Conservation (phyloP, 1,140 invertebrate species). For the Lucilia sericata region DNA sequence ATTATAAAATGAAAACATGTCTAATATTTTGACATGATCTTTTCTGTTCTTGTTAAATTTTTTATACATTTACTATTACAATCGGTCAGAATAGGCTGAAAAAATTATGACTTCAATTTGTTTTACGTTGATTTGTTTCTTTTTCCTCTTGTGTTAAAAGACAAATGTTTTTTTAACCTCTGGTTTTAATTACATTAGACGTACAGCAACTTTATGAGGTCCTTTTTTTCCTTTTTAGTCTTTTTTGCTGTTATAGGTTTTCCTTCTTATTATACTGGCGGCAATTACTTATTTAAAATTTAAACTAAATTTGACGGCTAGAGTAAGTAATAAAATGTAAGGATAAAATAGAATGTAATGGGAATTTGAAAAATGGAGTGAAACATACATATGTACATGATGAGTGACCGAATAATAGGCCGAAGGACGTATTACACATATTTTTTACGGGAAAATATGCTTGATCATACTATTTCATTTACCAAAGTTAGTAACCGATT, state of each 20-base stretch:
- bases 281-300: neutral
- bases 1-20: conserved; percentile 33
- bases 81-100: too few species aligned
- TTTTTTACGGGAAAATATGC: too few species aligned
- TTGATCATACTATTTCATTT: too few species aligned
- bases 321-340: neutral
- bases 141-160: neutral
- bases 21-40: conserved; percentile 28
- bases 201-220: neutral
- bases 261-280: neutral
- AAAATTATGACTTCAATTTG: neutral
- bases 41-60: neutral
- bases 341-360: too few species aligned
- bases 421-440: too few species aligned
- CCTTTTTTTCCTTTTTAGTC: neutral
- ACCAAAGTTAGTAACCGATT: too few species aligned
- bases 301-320: neutral
- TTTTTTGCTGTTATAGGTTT: too few species aligned
- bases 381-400: too few species aligned
- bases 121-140: neutral
- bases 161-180: neutral
- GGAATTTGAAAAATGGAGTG: too few species aligned
- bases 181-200: conserved; percentile 29
- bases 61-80: neutral
- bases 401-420: too few species aligned